phyloP scores from a whole-genome alignment of 1,140 invertebrate species.

The Laupala kohalensis region DNA sequence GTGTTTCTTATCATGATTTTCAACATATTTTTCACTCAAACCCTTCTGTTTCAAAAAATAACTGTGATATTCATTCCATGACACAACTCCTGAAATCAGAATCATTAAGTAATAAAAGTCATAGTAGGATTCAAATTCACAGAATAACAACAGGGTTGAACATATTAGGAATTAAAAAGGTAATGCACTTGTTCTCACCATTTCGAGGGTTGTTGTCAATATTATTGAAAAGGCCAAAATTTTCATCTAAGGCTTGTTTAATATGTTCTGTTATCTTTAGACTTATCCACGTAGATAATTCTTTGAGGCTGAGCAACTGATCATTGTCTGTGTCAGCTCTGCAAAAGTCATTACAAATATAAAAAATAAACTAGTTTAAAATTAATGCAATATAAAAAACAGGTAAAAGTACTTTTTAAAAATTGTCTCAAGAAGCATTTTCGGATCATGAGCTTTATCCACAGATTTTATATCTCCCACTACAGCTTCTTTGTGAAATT shows the following conservation, averaged over 20 bases:
- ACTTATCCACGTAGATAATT: conserved; percentile 58
- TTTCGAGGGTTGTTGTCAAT: conserved; percentile 60
- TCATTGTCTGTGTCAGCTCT: conserved; percentile 56
- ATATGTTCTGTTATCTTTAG: conserved; percentile 63
- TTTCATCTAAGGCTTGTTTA: conserved; percentile 52
- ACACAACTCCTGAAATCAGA: conserved; percentile 42
- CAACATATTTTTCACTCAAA: conserved; percentile 46
- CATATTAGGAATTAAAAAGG: background rate
- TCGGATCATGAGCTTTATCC: conserved; percentile 28
- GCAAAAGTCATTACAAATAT: conserved; percentile 18
- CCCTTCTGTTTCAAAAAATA: conserved; percentile 54
- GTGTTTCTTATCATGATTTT: conserved; percentile 51
- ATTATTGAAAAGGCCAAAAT: conserved; percentile 53
- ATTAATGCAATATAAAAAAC: background rate
- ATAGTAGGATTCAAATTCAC: background rate
- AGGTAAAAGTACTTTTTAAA: conserved; percentile 29
- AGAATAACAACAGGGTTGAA: background rate
- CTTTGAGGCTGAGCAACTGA: conserved; percentile 42
- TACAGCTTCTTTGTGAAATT: background rate
- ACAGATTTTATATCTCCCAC: conserved; percentile 24
- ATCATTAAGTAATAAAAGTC: background rate
- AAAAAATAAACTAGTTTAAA: conserved; percentile 3
- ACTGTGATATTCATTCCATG: conserved; percentile 66
- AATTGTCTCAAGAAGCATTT: conserved; percentile 33
- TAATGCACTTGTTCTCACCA: conserved; percentile 33